Percentiles rank a stretch among this genome's conserved stretches.
These are phyloP conservation scores for Prosopocoilus inquinatus DNA, from an alignment of 2,888 invertebrate species.

Conservation along the genomic window DNA sequence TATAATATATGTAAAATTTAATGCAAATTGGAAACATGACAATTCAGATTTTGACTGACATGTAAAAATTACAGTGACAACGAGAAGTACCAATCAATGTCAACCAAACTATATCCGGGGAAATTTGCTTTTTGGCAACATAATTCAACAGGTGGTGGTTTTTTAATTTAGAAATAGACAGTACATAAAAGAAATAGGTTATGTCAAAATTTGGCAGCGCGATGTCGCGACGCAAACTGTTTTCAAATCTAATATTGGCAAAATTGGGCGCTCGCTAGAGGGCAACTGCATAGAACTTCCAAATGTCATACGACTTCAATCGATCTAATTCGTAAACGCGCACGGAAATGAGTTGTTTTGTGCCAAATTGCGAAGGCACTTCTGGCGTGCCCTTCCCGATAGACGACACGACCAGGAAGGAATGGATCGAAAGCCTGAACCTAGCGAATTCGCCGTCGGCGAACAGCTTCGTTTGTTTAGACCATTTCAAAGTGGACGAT, in stretches of 20 bases:
- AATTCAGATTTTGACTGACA: too few species aligned
- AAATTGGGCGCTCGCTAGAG: not conserved
- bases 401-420: slow-evolving; percentile 31
- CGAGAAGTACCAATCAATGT: too few species aligned
- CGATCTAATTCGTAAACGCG: slow-evolving; percentile 15
- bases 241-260: not conserved
- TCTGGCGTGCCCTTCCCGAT: slow-evolving; percentile 40
- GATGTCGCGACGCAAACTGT: too few species aligned
- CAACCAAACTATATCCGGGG: too few species aligned
- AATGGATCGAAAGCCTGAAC: slow-evolving; percentile 37
- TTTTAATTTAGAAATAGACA: too few species aligned
- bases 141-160: too few species aligned
- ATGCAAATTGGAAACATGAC: too few species aligned
- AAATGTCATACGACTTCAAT: slow-evolving; percentile 13
- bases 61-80: too few species aligned
- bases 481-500: slow-evolving; percentile 34
- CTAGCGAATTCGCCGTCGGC: slow-evolving; percentile 26
- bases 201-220: too few species aligned
- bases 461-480: slow-evolving; percentile 39
- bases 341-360: slow-evolving; percentile 35
- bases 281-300: not conserved
- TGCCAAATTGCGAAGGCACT: slow-evolving; percentile 40
- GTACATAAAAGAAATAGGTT: too few species aligned
- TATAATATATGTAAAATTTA: too few species aligned
- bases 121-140: too few species aligned